Percentiles rank a stretch among this genome's conserved stretches.
These are phyloP conservation scores for Pollicipes pollicipes DNA, from an alignment of 1,140 invertebrate genomes.

Conservation along the genomic window DNA sequence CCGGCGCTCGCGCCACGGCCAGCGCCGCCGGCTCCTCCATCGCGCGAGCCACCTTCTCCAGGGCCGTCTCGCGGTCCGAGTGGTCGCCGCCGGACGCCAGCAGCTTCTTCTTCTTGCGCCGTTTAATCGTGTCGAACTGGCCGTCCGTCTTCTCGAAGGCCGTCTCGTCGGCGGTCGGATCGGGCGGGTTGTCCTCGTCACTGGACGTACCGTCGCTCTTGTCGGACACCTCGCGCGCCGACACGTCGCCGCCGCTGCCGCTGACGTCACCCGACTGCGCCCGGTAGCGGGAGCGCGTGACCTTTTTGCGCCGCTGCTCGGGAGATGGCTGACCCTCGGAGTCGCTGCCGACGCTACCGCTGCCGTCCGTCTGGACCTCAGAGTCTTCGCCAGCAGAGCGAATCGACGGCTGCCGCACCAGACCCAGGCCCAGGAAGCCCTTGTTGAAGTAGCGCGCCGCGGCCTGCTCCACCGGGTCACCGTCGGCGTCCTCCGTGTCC, in stretches of 20 bases:
- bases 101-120: conserved; percentile 47
- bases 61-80: conserved; percentile 17
- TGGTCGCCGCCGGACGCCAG: conserved; percentile 15
- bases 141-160: conserved; percentile 20
- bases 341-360: conserved; percentile 61
- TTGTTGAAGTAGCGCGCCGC: conserved; percentile 72
- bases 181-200: no score
- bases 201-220: no score
- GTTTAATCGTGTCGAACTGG: conserved; percentile 48
- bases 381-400: conserved; percentile 19
- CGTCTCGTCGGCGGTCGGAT: no score
- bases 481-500: conserved; percentile 21
- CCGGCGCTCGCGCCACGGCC: no score
- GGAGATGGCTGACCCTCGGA: conserved; percentile 70
- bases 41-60: conserved; percentile 5
- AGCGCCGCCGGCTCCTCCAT: no score
- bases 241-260: no score
- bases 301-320: conserved; percentile 52
- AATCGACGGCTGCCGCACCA: conserved; percentile 33
- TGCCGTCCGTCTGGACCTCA: conserved; percentile 41
- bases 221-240: no score
- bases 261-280: no score
- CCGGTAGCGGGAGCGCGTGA: conserved; percentile 26
- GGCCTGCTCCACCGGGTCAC: conserved; percentile 49
- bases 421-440: conserved; percentile 66